phyloP scores from a whole-genome alignment of 92 coral and sea anemone genomes.

The Meandrina meandrites region DNA sequence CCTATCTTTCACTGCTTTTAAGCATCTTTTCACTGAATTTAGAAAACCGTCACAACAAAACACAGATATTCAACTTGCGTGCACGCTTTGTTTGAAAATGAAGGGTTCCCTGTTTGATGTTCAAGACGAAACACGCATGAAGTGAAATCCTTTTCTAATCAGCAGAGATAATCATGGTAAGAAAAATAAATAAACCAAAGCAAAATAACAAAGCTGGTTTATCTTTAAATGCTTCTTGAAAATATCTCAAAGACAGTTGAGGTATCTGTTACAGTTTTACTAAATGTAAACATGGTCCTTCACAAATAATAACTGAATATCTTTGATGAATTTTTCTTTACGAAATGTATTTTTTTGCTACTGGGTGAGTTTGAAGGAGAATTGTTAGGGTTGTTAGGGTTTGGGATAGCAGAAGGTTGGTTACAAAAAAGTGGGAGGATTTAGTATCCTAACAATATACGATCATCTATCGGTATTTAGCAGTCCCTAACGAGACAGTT shows the following conservation, averaged over 20 bases:
- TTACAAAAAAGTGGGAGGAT: not conserved
- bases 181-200: conserved; percentile 12
- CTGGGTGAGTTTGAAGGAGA: not conserved
- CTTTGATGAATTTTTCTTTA: not conserved
- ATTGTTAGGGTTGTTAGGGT: not conserved
- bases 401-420: not conserved
- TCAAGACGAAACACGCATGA: not conserved
- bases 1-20: conserved; percentile 6
- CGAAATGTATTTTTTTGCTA: no score
- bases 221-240: conserved; percentile 41
- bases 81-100: not conserved
- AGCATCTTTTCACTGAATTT: conserved; percentile 10
- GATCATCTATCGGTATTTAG: conserved; percentile 41
- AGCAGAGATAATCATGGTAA: not conserved
- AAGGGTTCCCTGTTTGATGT: not conserved
- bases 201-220: conserved; percentile 23
- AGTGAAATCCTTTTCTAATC: not conserved
- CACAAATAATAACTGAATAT: not conserved
- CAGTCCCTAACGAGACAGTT: conserved; percentile 56
- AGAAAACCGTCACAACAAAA: not conserved
- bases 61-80: not conserved
- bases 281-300: conserved; percentile 3
- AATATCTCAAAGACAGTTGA: conserved; percentile 5
- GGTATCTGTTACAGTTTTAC: conserved; percentile 20
- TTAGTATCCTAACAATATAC: conserved; percentile 18